Evolutionary conservation across 2,797 vertebrate species (phyloP), one percentile per base, ranked within the genome.

Genomic region (Acropternis orthonyx): DNA sequence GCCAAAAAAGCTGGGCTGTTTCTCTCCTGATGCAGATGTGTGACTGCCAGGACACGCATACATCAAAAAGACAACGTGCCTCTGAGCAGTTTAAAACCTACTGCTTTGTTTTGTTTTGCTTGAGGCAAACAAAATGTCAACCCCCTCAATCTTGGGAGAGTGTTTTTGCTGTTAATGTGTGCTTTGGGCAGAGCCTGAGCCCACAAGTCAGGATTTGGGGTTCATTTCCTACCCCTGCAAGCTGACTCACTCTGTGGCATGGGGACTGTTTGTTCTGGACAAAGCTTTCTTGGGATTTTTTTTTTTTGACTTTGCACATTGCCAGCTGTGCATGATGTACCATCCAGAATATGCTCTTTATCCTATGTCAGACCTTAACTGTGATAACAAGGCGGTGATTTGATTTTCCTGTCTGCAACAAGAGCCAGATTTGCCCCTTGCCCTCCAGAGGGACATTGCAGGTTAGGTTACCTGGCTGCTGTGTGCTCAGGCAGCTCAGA

Each of bases 101-200:
- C 49, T 91, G 84, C 86, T 96, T 91, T 95, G 90, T 95, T 96
- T 94, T 89, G 91, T 90, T 95, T 95, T 76, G 81, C 88, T 77
- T 5, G 7, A 85, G 85, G 92, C 89, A 92, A 93, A 72, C 66
- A 89, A 82, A 93, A 69, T 54, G 83, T 93, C 79, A 94, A 41
- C 74, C 65, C 74, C 69, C 54, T 85, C 69, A 15, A 22, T 61
- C 59, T 74, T 75, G 75, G 83, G 80, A 92, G 76, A 68, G 76
- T 39, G 46, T 44, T 85, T 94, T 54, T 7, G 5, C 34, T 71
- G 52, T 71, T 81, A 55, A 56, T 9, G 6, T 55, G 81, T 59
- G 55, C 65, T 81, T 88, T 63, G 62, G 4, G 17, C 34, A 20
- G 68, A 81, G 58, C 78, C 22, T 36, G 58, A 84, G 55, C 73